Percentiles rank a stretch among this genome's conserved stretches.
Conservation (phyloP, 2,113 vertebrate species). For the Rhinichthys klamathensis region DNA sequence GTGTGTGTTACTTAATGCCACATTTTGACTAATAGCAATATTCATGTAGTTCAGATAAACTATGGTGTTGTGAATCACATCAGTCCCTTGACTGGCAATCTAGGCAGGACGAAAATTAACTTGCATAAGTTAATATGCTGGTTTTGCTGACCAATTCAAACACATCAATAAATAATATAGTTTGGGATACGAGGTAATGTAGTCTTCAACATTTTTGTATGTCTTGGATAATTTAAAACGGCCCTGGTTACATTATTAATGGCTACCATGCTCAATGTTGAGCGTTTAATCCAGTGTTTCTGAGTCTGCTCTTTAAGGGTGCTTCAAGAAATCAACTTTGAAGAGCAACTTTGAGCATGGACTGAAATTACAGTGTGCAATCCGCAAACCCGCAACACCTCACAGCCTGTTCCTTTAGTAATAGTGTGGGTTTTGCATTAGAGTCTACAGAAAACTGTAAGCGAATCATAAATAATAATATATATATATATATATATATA, state of each 20-base stretch:
- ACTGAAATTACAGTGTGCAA: background rate
- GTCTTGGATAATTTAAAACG: background rate
- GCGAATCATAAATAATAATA: too few species aligned
- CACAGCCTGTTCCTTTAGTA: background rate
- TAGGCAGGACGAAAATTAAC: background rate
- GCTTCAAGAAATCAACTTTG: background rate
- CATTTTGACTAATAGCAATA: background rate
- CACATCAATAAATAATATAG: background rate
- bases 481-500: too few species aligned
- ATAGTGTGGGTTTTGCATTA: background rate
- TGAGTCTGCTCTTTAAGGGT: background rate
- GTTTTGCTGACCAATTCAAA: background rate
- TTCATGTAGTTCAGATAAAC: background rate
- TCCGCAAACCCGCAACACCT: background rate
- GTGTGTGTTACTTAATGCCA: background rate
- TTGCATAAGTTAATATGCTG: background rate
- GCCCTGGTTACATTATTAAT: background rate
- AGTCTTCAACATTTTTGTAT: background rate
- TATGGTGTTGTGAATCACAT: background rate
- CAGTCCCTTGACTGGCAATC: background rate
- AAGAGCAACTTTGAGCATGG: background rate
- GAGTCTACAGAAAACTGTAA: too few species aligned
- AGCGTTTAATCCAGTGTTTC: background rate
- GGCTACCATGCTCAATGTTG: background rate
- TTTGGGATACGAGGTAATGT: background rate